Evolutionary conservation across 1,140 invertebrate genomes (phyloP).

Genomic region (Idris sp.): DNA sequence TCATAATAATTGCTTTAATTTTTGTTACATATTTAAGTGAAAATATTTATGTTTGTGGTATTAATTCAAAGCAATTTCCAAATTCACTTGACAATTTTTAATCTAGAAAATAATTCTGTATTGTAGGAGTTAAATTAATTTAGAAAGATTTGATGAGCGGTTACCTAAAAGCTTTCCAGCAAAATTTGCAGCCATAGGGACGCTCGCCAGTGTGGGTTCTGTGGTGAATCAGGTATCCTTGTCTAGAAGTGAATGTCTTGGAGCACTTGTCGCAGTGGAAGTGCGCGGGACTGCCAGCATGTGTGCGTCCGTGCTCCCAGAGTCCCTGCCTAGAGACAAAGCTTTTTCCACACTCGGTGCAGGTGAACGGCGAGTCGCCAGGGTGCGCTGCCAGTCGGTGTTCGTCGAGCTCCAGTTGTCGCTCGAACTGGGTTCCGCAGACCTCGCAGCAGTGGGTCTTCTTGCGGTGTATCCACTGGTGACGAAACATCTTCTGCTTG

Average conservation of each 20-base stretch:
- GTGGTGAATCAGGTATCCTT: constrained; percentile 84
- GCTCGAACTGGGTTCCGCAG: constrained; percentile 75
- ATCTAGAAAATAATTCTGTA: no score
- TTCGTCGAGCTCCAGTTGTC: constrained; percentile 74
- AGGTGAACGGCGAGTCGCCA: constrained; percentile 76
- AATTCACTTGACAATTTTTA: no score
- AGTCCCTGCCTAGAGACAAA: constrained; percentile 78
- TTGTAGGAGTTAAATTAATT: no score
- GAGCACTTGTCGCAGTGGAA: constrained; percentile 81
- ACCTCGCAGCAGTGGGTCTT: constrained; percentile 77
- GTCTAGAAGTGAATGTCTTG: constrained; percentile 80
- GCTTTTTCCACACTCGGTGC: constrained; percentile 76
- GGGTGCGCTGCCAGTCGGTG: constrained; percentile 76
- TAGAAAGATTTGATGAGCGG: no score
- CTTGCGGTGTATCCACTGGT: constrained; percentile 79
- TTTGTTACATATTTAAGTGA: no score
- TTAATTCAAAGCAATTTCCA: no score
- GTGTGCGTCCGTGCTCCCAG: constrained; percentile 78
- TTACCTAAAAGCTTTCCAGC: constrained; percentile 91
- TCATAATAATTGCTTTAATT: no score
- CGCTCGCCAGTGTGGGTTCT: constrained; percentile 81
- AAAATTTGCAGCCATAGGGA: constrained; percentile 86
- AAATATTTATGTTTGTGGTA: no score
- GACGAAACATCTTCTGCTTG: constrained; percentile 78
- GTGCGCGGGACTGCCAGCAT: constrained; percentile 75